Base-by-base conservation (phyloP, 2,797 vertebrate genomes). In the Allobates femoralis region DNA sequence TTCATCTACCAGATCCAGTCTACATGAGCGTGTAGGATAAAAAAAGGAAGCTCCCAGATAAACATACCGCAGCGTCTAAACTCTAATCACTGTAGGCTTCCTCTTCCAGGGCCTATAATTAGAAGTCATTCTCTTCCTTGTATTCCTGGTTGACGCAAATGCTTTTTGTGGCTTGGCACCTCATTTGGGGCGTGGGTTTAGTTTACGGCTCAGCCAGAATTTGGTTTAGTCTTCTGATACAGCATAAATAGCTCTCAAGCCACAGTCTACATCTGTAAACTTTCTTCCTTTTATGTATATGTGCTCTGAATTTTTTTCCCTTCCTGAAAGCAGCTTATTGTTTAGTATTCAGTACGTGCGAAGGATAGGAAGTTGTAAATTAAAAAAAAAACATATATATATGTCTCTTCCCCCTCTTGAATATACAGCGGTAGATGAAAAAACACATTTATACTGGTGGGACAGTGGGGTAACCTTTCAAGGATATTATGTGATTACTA, bases 111-210 rank as follows among this genome's bases (percentile, higher is more conserved):
- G 95, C 96, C 97, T 98, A 98, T 99, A 99, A 99, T 99, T 99
- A 99, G 97, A 96, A 96, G 96, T 94, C 95, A 95, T 96, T 96
- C 96, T 98, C 96, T 97, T 96, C 96, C 96, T 96, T 95, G 92
- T 96, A 96, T 98, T 97, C 96, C 97, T 96, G 96, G 96, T 97
- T 99, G 97, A 99, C 96, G 97, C 97, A 98, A 97, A 97, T 96
- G 96, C 97, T 97, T 97, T 97, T 97, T 98, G 97, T 97, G 98
- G 97, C 96, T 98, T 99, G 97, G 98, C 98, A 99, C 97, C 96
- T 99, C 95, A 80, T 97, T 97, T 96, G 96, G 97, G 97, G 97
- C 95, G 97, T 98, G 96, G 96, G 96, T 96, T 95, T 94, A 96
- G 95, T 97, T 98, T 97, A 96, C 96, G 95, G 96, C 94, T 93